Percentiles rank a stretch among this genome's conserved stretches.
Evolutionary conservation across 1,140 invertebrate species (phyloP).

Genomic region (Caenorhabditis latens): DNA sequence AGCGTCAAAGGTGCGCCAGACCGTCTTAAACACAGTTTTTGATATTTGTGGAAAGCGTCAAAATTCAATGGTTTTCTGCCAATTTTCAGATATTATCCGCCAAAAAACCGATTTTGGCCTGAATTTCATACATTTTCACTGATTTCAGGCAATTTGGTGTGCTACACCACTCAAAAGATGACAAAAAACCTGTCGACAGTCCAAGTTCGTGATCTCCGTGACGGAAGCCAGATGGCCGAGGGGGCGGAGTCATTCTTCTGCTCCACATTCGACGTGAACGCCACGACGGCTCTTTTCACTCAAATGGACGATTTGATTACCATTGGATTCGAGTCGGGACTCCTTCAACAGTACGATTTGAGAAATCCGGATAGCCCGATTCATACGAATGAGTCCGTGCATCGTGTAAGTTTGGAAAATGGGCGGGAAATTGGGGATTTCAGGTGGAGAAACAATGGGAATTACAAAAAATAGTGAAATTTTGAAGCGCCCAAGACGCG

Average conservation of each 20-base stretch:
- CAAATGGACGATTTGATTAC: conserved; percentile 58
- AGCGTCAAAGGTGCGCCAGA: too few species aligned
- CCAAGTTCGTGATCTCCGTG: conserved; percentile 72
- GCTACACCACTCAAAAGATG: conserved; percentile 74
- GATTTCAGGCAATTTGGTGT: conserved; percentile 71
- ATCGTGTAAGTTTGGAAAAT: conserved; percentile 23
- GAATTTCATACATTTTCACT: background rate
- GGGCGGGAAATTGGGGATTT: too few species aligned
- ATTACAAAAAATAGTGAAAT: too few species aligned
- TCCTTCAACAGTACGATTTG: conserved; percentile 72
- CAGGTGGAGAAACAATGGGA: too few species aligned
- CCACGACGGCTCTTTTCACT: conserved; percentile 68
- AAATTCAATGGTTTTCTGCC: too few species aligned
- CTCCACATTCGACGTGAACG: conserved; percentile 73
- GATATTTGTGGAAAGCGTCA: too few species aligned
- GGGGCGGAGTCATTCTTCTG: conserved; percentile 65
- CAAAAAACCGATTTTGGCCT: too few species aligned
- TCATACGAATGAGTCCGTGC: conserved; percentile 66
- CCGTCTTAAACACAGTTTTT: too few species aligned
- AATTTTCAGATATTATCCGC: too few species aligned
- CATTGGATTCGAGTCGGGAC: conserved; percentile 70
- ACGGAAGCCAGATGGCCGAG: conserved; percentile 67
- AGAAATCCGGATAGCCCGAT: conserved; percentile 69
- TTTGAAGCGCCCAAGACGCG: too few species aligned
- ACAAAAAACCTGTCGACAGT: conserved; percentile 69